Evolutionary conservation across 37 sponge, comb jelly and placozoan species (phyloP).

Genomic region (Mnemiopsis leidyi): DNA sequence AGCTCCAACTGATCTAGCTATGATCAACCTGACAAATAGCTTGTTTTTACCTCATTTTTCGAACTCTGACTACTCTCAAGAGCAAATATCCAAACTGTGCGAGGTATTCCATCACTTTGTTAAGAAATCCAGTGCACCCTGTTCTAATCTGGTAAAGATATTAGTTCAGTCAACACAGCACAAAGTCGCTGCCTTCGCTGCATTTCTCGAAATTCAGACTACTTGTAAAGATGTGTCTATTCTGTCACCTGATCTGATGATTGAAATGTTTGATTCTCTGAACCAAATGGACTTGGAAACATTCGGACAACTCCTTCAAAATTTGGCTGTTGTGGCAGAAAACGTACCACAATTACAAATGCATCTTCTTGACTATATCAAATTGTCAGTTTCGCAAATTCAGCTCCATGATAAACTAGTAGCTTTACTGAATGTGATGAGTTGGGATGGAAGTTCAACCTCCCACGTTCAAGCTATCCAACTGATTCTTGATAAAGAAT

Average conservation of each 20-base stretch:
- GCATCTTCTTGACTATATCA: not conserved
- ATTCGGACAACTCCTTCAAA: not conserved
- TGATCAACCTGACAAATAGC: conserved; percentile 47
- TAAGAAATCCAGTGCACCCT: not conserved
- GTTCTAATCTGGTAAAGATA: not conserved
- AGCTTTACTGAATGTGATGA: not conserved
- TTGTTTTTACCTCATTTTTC: conserved; percentile 34
- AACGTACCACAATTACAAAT: not conserved
- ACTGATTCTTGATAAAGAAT: not conserved
- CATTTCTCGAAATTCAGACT: conserved; percentile 3
- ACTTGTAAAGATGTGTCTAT: not conserved
- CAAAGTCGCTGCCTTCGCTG: not conserved
- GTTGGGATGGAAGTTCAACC: not conserved
- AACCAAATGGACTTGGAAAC: not conserved
- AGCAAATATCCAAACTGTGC: not conserved
- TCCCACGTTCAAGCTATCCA: not conserved
- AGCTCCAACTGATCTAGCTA: not conserved
- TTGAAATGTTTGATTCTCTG: not conserved
- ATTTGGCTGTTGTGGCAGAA: not conserved
- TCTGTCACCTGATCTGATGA: not conserved
- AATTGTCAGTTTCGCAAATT: not conserved
- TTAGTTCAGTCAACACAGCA: not conserved
- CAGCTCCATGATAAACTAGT: not conserved
- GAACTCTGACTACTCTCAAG: not conserved
- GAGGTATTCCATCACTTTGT: not conserved